Base-by-base conservation (phyloP, 2,888 invertebrate genomes). In the Eudemis profundana region DNA sequence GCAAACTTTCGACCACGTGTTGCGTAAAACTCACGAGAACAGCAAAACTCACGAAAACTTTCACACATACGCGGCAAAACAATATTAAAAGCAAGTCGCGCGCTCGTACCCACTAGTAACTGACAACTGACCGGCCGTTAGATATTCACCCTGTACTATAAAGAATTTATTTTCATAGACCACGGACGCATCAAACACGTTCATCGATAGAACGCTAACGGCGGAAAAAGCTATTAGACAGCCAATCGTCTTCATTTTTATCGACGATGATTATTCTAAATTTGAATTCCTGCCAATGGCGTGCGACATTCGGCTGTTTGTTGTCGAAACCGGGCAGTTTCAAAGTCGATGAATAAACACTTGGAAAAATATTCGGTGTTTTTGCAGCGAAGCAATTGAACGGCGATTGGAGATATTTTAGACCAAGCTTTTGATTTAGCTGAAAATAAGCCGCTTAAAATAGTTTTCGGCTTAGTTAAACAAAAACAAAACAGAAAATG, bases 121-220 rank as follows among this genome's bases (percentile, higher is more conserved):
- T 86, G 86, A 88, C 89, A 87, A 91, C 90, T 88, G 90, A 85
- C 83, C 86, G 88, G 77, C 82, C 83, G 86, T 77, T 81, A 81
- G 81, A 81, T 85, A 86, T 85, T 84, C 84, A 72, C 74, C 71
- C 84, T 85, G 77, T 82, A 82, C 77, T 82, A 85, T 85, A 84
- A 85, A 89, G 83, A 84, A 87, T 85, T 89, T 88, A 87, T 90
- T 90, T 91, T 86, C 84, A 90, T 86, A 86, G 83, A 78, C 78
- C 74, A 74, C 75, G 73, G 77, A 80, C 84, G 84, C 84, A 86
- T 85, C 81, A 79, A 80, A 62, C 61, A 49, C 62, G 66, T 64
- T 68, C 67, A 60, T 61, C 65, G 65, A 67, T 53, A 56, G 50
- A 59, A 57, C 50, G 57, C 57, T 38, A 56, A 63, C 56, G 54